Base-by-base conservation (phyloP, 2,113 vertebrate genomes). In the Scomber japonicus region DNA sequence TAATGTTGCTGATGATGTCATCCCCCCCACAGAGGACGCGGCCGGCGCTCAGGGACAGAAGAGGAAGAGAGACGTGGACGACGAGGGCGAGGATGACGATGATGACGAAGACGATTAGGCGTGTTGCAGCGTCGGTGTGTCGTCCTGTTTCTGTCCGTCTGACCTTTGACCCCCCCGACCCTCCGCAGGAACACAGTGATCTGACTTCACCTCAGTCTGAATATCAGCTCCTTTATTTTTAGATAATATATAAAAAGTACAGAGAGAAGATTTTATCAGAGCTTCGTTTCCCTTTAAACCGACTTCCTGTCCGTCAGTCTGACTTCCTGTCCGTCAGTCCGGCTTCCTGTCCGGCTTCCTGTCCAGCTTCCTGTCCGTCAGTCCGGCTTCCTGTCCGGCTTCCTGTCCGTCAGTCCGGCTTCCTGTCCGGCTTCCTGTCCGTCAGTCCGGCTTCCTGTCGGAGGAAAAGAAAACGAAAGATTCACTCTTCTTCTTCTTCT, bases 21-120 rank as follows among this genome's bases (percentile, higher is more conserved):
- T 59, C 7, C 24, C 24, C 24, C 24, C 24, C 24, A 48, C 83
- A 93, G 92, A 93, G 51, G 89, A 85, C 0, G 35, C 54, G 50
- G 64, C 59, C 0, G 75, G 68, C 7, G 46, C 1, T 54, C 88
- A 81, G 49, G 90, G 92, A 65, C 72, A 92, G 71, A 93, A 93
- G 87, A 91, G 92, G 67, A 93, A 93, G 89, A 71, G 92, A 35
- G 90, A 84, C 7, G 85, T 59, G 10, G 89, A 91, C 0, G 92
- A 92, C 16, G 92, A 92, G 21, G 92, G 85, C 11, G 89, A 93
- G 48, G 92, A 93, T 0, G 91, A 91, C 2, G 90, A 90, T 0
- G 89, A 92, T 9, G 89, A 92, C 0, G 87, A 92, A 0, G 88
- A 91, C 19, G 84, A 90, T 57, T 90, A 91, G 86, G 55, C 60